These are phyloP conservation scores for Laterallus jamaicensis DNA, from an alignment of 2,113 vertebrate genomes.

Conservation along the genomic window DNA sequence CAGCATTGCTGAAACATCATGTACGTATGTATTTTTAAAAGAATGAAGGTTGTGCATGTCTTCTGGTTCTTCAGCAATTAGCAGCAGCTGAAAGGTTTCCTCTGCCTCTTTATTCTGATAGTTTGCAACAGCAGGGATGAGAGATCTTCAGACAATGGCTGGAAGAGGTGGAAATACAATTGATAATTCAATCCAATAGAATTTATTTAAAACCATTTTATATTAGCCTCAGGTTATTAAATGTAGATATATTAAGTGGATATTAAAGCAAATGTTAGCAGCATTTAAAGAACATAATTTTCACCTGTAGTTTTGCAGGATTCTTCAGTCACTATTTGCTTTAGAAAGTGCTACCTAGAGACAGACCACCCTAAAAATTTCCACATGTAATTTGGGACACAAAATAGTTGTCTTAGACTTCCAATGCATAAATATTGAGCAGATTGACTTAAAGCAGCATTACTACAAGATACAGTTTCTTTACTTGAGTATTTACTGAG, in stretches of 20 bases:
- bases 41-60: not conserved
- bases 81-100: not conserved
- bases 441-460: not conserved
- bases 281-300: not conserved
- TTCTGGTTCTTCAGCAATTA: not conserved
- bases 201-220: not conserved
- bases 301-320: not conserved
- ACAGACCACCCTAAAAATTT: not conserved
- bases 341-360: not conserved
- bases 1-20: not conserved
- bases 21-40: not conserved
- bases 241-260: not conserved
- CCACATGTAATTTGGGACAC: not conserved
- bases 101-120: not conserved
- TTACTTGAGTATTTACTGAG: not conserved
- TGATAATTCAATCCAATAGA: not conserved
- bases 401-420: not conserved
- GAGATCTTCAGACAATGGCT: not conserved
- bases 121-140: not conserved
- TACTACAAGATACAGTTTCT: not conserved
- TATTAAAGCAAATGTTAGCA: not conserved
- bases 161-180: not conserved
- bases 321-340: not conserved
- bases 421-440: not conserved
- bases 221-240: not conserved